Percentiles rank a stretch among this genome's conserved stretches.
Evolutionary conservation across 2,888 invertebrate species (phyloP).

Genomic region (Caenorhabditis angaria): DNA sequence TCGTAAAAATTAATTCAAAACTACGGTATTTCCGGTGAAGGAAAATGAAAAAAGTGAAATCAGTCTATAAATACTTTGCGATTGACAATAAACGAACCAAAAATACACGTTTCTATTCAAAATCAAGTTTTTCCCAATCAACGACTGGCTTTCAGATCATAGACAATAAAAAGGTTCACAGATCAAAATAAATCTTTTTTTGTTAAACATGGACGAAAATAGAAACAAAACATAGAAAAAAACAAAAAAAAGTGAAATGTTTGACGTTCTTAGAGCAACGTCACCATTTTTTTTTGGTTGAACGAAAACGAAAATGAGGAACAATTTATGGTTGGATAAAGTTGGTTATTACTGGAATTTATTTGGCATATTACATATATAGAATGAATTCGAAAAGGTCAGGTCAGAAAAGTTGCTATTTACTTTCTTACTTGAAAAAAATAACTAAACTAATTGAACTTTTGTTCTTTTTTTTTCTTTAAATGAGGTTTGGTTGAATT

Average conservation of each 20-base stretch:
- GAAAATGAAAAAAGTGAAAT: not conserved
- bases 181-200: not conserved
- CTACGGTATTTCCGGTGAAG: not conserved
- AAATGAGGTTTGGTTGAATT: no score
- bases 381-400: no score
- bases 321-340: no score
- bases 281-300: not conserved
- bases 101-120: not conserved
- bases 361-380: not conserved
- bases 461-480: not conserved
- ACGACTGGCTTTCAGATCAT: not conserved
- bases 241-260: no score
- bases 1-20: no score
- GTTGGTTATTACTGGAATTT: not conserved
- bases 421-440: not conserved
- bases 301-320: not conserved
- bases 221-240: not conserved
- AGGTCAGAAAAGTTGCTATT: not conserved
- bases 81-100: not conserved
- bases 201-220: not conserved
- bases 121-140: slow-evolving; percentile 1
- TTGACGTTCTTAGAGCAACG: not conserved
- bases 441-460: no score
- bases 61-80: not conserved
- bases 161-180: not conserved